Evolutionary conservation across 2,113 vertebrate genomes (phyloP).

Genomic region (Ameiurus melas): DNA sequence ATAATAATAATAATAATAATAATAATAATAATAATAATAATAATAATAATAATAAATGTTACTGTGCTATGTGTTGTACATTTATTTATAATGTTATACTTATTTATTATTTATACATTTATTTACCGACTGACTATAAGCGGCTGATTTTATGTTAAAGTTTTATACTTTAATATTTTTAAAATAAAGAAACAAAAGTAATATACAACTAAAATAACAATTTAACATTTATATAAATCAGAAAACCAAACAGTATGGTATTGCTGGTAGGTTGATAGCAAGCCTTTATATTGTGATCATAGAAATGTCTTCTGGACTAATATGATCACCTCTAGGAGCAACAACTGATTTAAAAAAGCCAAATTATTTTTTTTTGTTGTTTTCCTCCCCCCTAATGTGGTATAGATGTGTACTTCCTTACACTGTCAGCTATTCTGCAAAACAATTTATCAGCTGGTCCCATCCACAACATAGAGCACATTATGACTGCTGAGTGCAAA

Average conservation of each 20-base stretch:
- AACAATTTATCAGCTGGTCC: background rate
- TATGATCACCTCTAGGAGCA: background rate
- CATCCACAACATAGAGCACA: background rate
- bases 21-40: too few species aligned
- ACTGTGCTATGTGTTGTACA: background rate
- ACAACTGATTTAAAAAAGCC: background rate
- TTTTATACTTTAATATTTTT: background rate
- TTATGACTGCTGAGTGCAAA: background rate
- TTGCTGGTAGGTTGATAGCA: background rate
- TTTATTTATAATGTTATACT: too few species aligned
- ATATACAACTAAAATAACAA: background rate
- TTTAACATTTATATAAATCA: background rate
- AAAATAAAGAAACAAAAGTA: background rate
- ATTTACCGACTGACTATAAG: background rate
- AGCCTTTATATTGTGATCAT: background rate
- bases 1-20: too few species aligned
- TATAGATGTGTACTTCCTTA: background rate
- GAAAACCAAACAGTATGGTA: background rate
- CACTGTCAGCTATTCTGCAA: background rate
- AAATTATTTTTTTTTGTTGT: background rate
- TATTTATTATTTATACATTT: background rate
- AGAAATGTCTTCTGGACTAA: background rate
- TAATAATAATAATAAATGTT: background rate
- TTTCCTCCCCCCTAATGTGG: background rate
- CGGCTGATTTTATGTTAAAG: background rate